A percentile compares a stretch with the other conserved stretches of the same genome.
Conservation (phyloP, 2,888 invertebrate genomes). For the Leptarthrus brevirostris region DNA sequence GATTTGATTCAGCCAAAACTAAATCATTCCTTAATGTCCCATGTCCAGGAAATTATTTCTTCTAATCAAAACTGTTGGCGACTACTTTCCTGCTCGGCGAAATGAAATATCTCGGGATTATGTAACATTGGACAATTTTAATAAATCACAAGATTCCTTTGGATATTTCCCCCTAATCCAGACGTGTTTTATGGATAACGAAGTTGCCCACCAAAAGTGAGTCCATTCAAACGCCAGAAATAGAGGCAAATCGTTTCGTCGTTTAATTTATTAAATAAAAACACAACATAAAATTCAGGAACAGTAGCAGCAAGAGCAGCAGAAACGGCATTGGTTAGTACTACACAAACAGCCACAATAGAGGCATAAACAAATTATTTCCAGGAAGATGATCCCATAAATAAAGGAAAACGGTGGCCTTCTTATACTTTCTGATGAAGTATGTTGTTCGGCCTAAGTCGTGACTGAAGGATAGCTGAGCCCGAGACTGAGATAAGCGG, state of each 20-base stretch:
- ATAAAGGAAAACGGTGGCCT: slow-evolving; percentile 7
- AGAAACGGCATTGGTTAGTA: slow-evolving; percentile 8
- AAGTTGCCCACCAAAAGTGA: background rate
- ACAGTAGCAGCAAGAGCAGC: background rate
- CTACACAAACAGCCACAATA: slow-evolving; percentile 23
- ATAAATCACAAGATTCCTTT: slow-evolving; percentile 34
- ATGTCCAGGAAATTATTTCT: slow-evolving; percentile 41
- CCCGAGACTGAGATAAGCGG: background rate
- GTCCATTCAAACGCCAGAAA: slow-evolving; percentile 8
- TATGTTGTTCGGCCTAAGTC: background rate
- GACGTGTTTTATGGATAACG: slow-evolving; percentile 1
- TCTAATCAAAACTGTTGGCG: slow-evolving; percentile 34
- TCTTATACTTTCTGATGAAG: background rate
- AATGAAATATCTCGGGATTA: slow-evolving; percentile 37
- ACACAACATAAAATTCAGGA: slow-evolving; percentile 19
- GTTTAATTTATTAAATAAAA: slow-evolving; percentile 44
- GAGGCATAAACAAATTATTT: slow-evolving; percentile 41
- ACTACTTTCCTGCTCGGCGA: slow-evolving; percentile 23
- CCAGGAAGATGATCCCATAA: slow-evolving; percentile 36
- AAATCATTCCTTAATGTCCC: slow-evolving; percentile 21
- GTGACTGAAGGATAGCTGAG: no score
- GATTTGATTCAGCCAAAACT: no score
- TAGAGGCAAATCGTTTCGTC: slow-evolving; percentile 26
- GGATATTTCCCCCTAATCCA: background rate
- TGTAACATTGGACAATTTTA: slow-evolving; percentile 42